These are phyloP conservation scores for Todus mexicanus DNA, from an alignment of 2,797 vertebrate species.

Conservation along the genomic window DNA sequence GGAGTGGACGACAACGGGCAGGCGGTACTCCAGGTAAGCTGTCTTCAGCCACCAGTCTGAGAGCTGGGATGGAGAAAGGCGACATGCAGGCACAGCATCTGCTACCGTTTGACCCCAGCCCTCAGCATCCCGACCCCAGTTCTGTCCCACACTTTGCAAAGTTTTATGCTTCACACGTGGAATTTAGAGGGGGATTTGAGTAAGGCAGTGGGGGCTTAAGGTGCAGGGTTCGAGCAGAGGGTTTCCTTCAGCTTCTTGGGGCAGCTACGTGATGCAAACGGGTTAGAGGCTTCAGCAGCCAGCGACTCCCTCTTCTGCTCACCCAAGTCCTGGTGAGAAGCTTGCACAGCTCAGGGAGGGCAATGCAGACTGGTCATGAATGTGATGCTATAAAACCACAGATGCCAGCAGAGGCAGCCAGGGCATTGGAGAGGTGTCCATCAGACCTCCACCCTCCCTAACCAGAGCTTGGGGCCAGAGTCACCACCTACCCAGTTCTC, in stretches of 20 bases:
- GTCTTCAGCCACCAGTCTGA: slow-evolving; percentile 98
- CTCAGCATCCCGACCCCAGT: background rate
- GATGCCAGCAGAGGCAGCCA: background rate
- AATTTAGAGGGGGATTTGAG: background rate
- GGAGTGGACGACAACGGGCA: slow-evolving; percentile 91
- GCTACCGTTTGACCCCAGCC: background rate
- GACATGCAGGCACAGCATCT: background rate
- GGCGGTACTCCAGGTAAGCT: slow-evolving; percentile 92
- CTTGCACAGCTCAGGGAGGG: background rate
- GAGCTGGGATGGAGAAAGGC: slow-evolving; percentile 75
- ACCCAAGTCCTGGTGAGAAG: background rate
- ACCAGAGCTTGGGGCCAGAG: background rate
- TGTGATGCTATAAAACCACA: background rate
- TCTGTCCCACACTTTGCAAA: background rate
- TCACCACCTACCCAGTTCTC: slow-evolving; percentile 92
- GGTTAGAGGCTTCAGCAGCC: background rate
- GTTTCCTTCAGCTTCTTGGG: background rate
- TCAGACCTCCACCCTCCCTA: background rate
- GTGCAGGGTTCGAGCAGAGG: background rate
- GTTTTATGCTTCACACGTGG: background rate
- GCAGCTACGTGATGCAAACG: background rate
- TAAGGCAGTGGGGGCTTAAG: background rate
- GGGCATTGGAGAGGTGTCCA: background rate
- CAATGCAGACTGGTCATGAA: background rate
- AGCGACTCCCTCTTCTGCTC: background rate